Evolutionary conservation across 2,888 invertebrate genomes (phyloP).

Genomic region (Melanargia galathea): DNA sequence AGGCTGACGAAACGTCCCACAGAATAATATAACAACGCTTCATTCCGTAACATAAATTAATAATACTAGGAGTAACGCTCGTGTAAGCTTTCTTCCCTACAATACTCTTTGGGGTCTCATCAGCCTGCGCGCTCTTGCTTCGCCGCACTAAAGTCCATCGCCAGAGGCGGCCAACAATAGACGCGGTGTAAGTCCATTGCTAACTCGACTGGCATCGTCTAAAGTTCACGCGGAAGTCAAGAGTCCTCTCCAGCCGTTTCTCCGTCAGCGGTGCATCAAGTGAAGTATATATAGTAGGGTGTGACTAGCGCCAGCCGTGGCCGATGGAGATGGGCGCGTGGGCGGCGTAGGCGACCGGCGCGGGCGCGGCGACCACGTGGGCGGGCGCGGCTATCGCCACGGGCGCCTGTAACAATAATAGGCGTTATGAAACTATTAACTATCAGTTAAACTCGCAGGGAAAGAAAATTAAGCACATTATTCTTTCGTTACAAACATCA

Average conservation of each 20-base stretch:
- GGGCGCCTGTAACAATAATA: conserved; percentile 45
- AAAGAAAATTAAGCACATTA: too few species aligned
- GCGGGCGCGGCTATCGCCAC: conserved; percentile 53
- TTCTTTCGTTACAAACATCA: too few species aligned
- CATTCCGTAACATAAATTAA: conserved; percentile 27
- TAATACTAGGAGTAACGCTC: conserved; percentile 30
- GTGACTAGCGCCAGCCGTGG: conserved; percentile 70
- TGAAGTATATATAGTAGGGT: conserved; percentile 38
- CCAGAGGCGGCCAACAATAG: conserved; percentile 25
- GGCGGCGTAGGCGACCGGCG: conserved; percentile 63
- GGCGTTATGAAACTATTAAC: too few species aligned
- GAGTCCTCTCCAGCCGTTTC: conserved; percentile 25
- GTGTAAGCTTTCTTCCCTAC: conserved; percentile 29
- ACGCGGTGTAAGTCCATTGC: conserved; percentile 13
- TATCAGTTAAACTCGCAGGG: too few species aligned
- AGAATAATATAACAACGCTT: conserved; percentile 8
- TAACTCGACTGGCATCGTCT: conserved; percentile 29
- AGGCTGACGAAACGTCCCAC: conserved; percentile 24
- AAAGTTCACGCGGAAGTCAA: conserved; percentile 25
- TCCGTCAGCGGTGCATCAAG: conserved; percentile 50
- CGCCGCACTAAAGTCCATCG: conserved; percentile 26
- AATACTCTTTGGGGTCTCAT: conserved; percentile 19
- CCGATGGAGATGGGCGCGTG: conserved; percentile 61
- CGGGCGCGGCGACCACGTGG: conserved; percentile 59
- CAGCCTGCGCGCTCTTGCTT: conserved; percentile 22